These are phyloP conservation scores for Ptiloglossa arizonensis DNA, from an alignment of 1,140 invertebrate species.

Conservation along the genomic window DNA sequence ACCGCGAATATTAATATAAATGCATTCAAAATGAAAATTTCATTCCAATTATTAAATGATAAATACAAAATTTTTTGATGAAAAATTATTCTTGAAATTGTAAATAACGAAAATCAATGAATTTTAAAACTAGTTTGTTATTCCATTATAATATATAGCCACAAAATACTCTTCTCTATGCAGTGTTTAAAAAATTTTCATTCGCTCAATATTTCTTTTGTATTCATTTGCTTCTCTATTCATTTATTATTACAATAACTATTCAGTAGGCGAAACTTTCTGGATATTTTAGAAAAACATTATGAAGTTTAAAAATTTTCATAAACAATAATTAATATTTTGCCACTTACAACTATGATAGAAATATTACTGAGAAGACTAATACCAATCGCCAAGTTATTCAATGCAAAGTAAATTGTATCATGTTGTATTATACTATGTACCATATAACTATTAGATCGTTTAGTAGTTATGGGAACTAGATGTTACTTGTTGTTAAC, in stretches of 20 bases:
- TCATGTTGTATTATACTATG: constrained; percentile 69
- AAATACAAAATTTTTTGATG: constrained; percentile 34
- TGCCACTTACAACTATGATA: constrained; percentile 40
- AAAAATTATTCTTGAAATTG: constrained; percentile 43
- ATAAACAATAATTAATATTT: constrained; percentile 40
- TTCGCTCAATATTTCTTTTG: constrained; percentile 3
- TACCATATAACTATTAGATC: constrained; percentile 66
- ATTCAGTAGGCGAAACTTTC: not conserved
- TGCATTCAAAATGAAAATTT: constrained; percentile 34
- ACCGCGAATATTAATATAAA: constrained; percentile 25
- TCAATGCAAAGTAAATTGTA: constrained; percentile 63
- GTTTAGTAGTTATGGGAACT: constrained; percentile 37
- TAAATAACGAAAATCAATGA: constrained; percentile 46
- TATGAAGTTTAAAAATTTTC: constrained; percentile 3
- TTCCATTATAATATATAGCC: constrained; percentile 43
- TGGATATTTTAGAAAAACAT: not conserved
- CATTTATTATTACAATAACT: not conserved
- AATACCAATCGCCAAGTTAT: constrained; percentile 54
- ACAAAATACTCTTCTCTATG: constrained; percentile 35
- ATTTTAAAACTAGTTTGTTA: constrained; percentile 59
- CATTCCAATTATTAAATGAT: constrained; percentile 45
- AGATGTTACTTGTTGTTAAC: constrained; percentile 62
- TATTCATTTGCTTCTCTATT: constrained; percentile 10
- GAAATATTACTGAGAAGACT: constrained; percentile 36
- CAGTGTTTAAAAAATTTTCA: constrained; percentile 26